A percentile compares a stretch with the other conserved stretches of the same genome.
Evolutionary conservation across 2,888 invertebrate genomes (phyloP).

Genomic region (Ptycholaimellus sp.): DNA sequence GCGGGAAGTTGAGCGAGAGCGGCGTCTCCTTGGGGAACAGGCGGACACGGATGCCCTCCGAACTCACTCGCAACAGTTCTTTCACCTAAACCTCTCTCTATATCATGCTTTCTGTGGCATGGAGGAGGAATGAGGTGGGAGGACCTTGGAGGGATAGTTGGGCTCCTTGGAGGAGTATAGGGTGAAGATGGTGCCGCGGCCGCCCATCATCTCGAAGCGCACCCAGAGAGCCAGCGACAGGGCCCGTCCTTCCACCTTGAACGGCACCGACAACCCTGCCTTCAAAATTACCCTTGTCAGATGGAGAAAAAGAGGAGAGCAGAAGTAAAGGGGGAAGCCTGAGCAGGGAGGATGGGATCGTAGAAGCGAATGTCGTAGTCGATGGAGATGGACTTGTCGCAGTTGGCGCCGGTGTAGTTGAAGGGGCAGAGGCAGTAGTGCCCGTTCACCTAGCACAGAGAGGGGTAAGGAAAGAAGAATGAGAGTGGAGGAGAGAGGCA

Average conservation of each 20-base stretch:
- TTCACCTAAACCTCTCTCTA: too few relatives aligned
- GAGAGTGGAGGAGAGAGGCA: background rate
- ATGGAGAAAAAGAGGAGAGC: too few relatives aligned
- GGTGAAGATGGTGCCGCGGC: slow-evolving; percentile 68
- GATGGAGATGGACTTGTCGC: slow-evolving; percentile 75
- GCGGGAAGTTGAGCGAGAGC: slow-evolving; percentile 13
- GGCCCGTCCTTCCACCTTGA: slow-evolving; percentile 48
- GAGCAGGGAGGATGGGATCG: slow-evolving; percentile 55
- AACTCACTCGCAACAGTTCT: slow-evolving; percentile 66
- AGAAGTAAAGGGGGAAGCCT: too few relatives aligned
- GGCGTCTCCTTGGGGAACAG: slow-evolving; percentile 45
- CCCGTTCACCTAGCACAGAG: slow-evolving; percentile 38
- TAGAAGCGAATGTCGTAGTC: slow-evolving; percentile 89
- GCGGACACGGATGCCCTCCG: slow-evolving; percentile 70
- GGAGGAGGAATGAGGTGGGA: too few relatives aligned
- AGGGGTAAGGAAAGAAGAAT: slow-evolving; percentile 10
- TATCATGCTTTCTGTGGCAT: too few relatives aligned
- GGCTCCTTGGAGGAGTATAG: slow-evolving; percentile 44
- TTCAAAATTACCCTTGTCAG: too few relatives aligned
- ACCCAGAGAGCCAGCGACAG: slow-evolving; percentile 86
- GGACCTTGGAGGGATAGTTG: slow-evolving; percentile 43
- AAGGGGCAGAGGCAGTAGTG: slow-evolving; percentile 91
- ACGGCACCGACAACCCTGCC: slow-evolving; percentile 77
- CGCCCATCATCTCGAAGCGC: slow-evolving; percentile 50
- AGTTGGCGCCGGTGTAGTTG: slow-evolving; percentile 81